Conservation (phyloP, 2,888 invertebrate species). For the Bhutanitis thaidina region DNA sequence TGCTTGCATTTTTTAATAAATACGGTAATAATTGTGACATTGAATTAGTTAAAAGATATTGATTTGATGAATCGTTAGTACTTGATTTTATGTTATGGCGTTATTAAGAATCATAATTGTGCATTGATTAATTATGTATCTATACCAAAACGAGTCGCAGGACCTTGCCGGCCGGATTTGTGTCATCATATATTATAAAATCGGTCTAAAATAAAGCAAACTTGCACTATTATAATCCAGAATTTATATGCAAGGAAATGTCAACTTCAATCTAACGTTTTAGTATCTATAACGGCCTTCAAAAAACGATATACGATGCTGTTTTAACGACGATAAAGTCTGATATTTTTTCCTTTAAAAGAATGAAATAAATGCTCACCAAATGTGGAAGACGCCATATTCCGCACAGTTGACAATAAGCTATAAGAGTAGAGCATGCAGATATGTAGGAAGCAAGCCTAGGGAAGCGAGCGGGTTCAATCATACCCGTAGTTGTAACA, state of each 20-base stretch:
- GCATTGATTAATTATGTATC: too few species aligned
- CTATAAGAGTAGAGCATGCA: conserved; percentile 9
- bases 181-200: too few species aligned
- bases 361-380: conserved; percentile 28
- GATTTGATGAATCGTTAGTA: too few species aligned
- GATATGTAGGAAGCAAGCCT: conserved; percentile 7
- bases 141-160: too few species aligned
- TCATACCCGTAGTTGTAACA: conserved; percentile 32
- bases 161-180: too few species aligned
- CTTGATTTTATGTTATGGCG: too few species aligned
- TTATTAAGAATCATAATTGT: too few species aligned
- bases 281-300: conserved; percentile 14
- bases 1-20: too few species aligned
- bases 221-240: not conserved
- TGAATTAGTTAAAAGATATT: too few species aligned
- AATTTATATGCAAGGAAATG: not conserved
- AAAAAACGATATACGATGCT: conserved; percentile 12
- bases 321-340: conserved; percentile 18
- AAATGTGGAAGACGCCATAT: conserved; percentile 41
- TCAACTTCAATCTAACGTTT: conserved; percentile 9
- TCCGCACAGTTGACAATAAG: conserved; percentile 46
- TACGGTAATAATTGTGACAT: too few species aligned
- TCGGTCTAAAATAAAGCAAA: not conserved
- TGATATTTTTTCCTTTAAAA: conserved; percentile 29
- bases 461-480: conserved; percentile 27